These are phyloP conservation scores for Girardia tigrina DNA, from an alignment of 2,888 invertebrate genomes.

Conservation along the genomic window DNA sequence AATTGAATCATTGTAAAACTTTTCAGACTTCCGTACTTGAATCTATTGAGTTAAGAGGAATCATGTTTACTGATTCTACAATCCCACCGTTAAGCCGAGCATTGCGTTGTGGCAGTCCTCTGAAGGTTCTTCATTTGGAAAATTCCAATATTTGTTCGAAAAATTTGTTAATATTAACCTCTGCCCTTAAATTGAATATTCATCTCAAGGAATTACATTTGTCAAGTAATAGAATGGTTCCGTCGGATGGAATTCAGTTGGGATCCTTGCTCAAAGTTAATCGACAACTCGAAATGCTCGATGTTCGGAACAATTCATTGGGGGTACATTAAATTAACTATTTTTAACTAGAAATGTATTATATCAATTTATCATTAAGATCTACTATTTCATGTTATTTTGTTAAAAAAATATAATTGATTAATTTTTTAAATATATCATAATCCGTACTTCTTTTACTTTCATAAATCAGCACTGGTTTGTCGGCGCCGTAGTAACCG, in stretches of 20 bases:
- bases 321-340: conserved; percentile 44
- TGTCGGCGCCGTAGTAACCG: too few relatives aligned
- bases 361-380: background rate
- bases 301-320: conserved; percentile 58
- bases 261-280: conserved; percentile 64
- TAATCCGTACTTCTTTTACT: too few relatives aligned
- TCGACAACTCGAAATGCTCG: conserved; percentile 63
- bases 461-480: too few relatives aligned
- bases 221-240: conserved; percentile 65
- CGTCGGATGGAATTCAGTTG: conserved; percentile 65
- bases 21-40: conserved; percentile 61
- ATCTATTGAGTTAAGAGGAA: conserved; percentile 59
- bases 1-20: too few relatives aligned
- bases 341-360: background rate
- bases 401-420: too few relatives aligned
- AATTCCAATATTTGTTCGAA: conserved; percentile 63
- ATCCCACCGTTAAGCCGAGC: conserved; percentile 63
- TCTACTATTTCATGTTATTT: background rate
- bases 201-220: conserved; percentile 66
- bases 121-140: conserved; percentile 66
- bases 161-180: conserved; percentile 62
- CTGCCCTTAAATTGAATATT: conserved; percentile 64
- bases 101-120: conserved; percentile 59
- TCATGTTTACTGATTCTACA: conserved; percentile 59
- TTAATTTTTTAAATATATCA: too few relatives aligned